A percentile compares a stretch with the other conserved stretches of the same genome.
Evolutionary conservation across 2,888 invertebrate genomes (phyloP).

Genomic region (Caenorhabditis parvicauda): DNA sequence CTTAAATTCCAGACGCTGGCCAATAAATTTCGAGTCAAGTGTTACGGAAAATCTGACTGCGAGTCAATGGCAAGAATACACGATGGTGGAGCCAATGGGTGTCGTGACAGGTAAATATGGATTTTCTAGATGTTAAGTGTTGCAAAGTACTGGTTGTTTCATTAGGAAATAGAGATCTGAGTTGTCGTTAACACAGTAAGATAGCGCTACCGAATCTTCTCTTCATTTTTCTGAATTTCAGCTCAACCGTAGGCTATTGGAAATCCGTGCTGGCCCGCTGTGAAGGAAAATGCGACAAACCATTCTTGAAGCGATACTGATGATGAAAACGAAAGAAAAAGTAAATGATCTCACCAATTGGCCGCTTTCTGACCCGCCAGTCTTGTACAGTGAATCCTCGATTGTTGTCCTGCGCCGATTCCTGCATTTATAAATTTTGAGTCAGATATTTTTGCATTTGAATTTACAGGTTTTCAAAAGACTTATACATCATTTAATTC

Average conservation of each 20-base stretch:
- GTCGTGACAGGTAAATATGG: conserved; percentile 36
- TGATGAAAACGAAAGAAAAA: conserved; percentile 9
- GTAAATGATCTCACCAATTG: conserved; percentile 76
- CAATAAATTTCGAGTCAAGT: conserved; percentile 55
- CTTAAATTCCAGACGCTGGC: conserved; percentile 45
- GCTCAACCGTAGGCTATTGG: conserved; percentile 37
- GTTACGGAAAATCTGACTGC: conserved; percentile 61
- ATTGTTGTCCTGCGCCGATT: conserved; percentile 98
- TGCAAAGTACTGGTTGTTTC: neutral
- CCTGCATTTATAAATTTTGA: too few relatives aligned
- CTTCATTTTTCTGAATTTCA: conserved; percentile 2
- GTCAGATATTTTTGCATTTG: conserved; percentile 71
- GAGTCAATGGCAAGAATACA: conserved; percentile 59
- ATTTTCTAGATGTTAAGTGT: neutral
- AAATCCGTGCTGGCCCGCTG: conserved; percentile 34
- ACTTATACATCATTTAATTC: too few relatives aligned
- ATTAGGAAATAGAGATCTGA: neutral
- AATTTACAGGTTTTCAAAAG: too few relatives aligned
- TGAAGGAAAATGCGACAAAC: conserved; percentile 32
- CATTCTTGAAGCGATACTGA: conserved; percentile 28
- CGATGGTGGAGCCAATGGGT: conserved; percentile 61
- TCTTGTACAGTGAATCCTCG: conserved; percentile 93
- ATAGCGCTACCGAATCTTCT: too few relatives aligned
- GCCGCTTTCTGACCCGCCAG: conserved; percentile 94
- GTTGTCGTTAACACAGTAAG: neutral